phyloP scores from a whole-genome alignment of 2,888 invertebrate genomes.

The Oxycera nigricornis region DNA sequence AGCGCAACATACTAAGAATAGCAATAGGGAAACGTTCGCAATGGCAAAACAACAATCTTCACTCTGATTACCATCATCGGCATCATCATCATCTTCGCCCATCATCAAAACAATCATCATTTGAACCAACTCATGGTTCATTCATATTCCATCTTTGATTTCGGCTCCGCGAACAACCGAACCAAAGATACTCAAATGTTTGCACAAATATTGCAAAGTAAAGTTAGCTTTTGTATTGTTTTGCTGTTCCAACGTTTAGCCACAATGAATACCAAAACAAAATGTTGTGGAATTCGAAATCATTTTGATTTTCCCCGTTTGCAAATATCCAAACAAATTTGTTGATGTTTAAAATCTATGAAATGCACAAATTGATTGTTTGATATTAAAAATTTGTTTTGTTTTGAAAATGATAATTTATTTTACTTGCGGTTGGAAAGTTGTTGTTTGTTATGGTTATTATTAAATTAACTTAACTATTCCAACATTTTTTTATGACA shows the following conservation, averaged over 20 bases:
- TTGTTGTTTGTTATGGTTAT: background rate
- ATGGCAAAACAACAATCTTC: background rate
- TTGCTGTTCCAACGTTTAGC: slow-evolving; percentile 20
- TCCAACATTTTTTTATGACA: background rate
- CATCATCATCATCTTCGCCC: background rate
- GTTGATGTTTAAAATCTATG: background rate
- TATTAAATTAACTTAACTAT: background rate
- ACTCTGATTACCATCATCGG: background rate
- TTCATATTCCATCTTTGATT: slow-evolving; percentile 38
- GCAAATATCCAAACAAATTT: background rate
- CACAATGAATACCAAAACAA: slow-evolving; percentile 36
- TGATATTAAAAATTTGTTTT: background rate
- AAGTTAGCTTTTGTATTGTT: too few species aligned
- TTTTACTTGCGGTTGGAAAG: background rate
- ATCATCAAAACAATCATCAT: slow-evolving; percentile 20
- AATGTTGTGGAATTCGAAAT: slow-evolving; percentile 14
- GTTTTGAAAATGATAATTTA: background rate
- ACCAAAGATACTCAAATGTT: slow-evolving; percentile 40
- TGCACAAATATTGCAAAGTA: slow-evolving; percentile 40
- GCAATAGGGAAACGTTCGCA: slow-evolving; percentile 16
- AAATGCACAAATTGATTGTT: slow-evolving; percentile 11
- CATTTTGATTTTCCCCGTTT: background rate
- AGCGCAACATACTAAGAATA: background rate
- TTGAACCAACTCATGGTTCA: slow-evolving; percentile 29
- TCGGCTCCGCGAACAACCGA: background rate